Evolutionary conservation across 37 sponge, comb jelly and placozoan species (phyloP).

Genomic region (Cladorhizidae sp.): DNA sequence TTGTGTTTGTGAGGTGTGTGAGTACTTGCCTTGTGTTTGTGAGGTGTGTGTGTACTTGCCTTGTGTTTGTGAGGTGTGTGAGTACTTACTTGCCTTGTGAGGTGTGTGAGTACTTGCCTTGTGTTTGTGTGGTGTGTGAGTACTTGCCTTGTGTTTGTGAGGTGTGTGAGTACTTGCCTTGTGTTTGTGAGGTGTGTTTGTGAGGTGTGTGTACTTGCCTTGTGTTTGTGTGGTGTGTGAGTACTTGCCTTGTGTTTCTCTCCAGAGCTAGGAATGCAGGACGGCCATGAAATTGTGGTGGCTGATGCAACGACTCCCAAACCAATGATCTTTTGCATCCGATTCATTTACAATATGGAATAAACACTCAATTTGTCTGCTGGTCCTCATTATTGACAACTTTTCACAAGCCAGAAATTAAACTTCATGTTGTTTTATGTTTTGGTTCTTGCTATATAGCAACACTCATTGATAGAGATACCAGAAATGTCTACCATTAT

Average conservation of each 20-base stretch:
- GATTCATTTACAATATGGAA: slow-evolving; percentile 59
- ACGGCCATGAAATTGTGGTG: slow-evolving; percentile 89
- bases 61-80: background rate
- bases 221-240: background rate
- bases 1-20: background rate
- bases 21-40: too few species aligned
- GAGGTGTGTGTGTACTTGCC: background rate
- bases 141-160: background rate
- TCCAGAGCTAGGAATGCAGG: slow-evolving; percentile 78
- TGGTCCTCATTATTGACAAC: too few species aligned
- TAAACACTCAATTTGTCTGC: background rate
- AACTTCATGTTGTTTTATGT: too few species aligned
- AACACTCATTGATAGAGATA: too few species aligned
- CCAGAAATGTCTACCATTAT: too few species aligned
- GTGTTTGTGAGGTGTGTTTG: too few species aligned
- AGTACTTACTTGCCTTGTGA: too few species aligned
- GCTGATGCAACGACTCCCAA: slow-evolving; percentile 87
- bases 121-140: background rate
- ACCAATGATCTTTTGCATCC: slow-evolving; percentile 41
- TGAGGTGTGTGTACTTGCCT: slow-evolving; percentile 20
- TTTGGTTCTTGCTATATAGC: too few species aligned
- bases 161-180: background rate
- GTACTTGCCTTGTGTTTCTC: too few species aligned
- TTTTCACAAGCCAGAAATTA: too few species aligned
- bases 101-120: background rate